These are phyloP conservation scores for Crypturellus undulatus DNA, from an alignment of 2,113 vertebrate genomes.

Conservation along the genomic window DNA sequence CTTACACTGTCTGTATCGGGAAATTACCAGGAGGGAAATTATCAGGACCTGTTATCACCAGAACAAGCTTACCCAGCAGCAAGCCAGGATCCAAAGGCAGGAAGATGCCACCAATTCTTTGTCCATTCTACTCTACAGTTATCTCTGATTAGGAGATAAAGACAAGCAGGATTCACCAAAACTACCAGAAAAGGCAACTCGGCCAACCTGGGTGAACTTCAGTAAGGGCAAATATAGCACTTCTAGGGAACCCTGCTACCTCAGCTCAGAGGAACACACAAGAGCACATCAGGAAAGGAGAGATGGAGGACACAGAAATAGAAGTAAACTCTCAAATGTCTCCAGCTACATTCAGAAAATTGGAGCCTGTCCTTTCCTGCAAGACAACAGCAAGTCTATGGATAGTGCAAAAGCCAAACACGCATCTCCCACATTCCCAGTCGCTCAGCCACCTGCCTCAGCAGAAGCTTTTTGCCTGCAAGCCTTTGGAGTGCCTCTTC, in stretches of 20 bases:
- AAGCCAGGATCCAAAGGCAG: neutral
- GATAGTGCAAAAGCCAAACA: neutral
- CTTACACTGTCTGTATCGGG: fast-evolving
- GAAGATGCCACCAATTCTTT: neutral
- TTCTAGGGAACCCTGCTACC: neutral
- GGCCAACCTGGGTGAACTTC: neutral
- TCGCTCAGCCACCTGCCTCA: neutral
- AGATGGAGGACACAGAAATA: neutral
- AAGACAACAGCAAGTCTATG: neutral
- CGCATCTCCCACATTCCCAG: neutral
- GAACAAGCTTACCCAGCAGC: neutral
- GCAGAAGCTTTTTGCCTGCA: neutral
- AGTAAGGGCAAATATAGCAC: fast-evolving
- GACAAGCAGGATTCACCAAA: neutral
- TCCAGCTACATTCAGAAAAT: neutral
- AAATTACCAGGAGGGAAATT: neutral
- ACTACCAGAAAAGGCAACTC: neutral
- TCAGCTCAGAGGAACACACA: neutral
- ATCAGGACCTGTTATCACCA: no score
- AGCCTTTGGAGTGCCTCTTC: neutral
- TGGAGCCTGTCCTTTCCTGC: fast-evolving
- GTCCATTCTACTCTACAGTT: no score
- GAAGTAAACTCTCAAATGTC: neutral
- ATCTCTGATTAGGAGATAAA: no score
- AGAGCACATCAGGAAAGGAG: neutral